These are phyloP conservation scores for Nasonia oneida DNA, from an alignment of 2,888 invertebrate species.

Conservation along the genomic window DNA sequence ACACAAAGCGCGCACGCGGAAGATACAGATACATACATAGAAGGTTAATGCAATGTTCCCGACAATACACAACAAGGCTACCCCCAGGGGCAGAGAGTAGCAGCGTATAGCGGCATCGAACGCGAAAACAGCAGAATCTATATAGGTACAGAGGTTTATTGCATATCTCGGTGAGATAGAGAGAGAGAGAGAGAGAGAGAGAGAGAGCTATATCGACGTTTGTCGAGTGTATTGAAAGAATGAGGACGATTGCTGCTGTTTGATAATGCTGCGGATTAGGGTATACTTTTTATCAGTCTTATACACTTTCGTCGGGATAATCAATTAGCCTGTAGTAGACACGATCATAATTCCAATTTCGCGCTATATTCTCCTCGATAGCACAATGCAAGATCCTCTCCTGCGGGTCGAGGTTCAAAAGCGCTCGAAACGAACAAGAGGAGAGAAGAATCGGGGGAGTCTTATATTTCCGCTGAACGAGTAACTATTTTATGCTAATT, in stretches of 20 bases:
- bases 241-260: no score
- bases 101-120: constrained; percentile 45
- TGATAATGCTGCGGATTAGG: no score
- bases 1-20: neutral
- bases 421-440: constrained; percentile 38
- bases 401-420: neutral
- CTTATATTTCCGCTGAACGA: constrained; percentile 52
- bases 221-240: no score
- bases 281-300: no score
- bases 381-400: neutral
- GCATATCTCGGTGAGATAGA: neutral
- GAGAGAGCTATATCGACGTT: no score
- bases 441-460: constrained; percentile 25
- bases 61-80: constrained; percentile 78
- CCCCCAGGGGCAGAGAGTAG: constrained; percentile 68
- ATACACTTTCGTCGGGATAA: neutral
- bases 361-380: no score
- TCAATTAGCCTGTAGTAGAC: neutral
- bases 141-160: neutral
- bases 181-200: no score
- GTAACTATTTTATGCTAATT: constrained; percentile 62
- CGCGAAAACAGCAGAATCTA: constrained; percentile 45
- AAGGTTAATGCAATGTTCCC: constrained; percentile 65
- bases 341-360: neutral
- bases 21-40: neutral